Percentiles rank a stretch among this genome's conserved stretches.
Evolutionary conservation across 2,888 invertebrate species (phyloP).

Genomic region (Platycnemis pennipes): DNA sequence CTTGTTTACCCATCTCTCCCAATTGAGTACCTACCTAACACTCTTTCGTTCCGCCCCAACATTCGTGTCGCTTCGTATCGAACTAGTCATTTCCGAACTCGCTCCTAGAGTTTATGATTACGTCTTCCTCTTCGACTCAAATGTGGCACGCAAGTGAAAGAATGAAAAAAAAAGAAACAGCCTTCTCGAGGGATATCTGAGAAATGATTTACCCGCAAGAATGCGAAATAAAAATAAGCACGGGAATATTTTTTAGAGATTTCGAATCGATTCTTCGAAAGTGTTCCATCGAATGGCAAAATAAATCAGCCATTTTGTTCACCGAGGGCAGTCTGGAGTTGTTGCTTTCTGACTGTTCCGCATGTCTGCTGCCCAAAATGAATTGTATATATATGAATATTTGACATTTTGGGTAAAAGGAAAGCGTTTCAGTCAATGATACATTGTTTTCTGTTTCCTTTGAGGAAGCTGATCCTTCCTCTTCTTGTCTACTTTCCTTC

Average conservation of each 20-base stretch:
- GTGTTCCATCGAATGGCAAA: background rate
- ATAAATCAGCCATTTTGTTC: background rate
- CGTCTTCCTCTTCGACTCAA: constrained; percentile 54
- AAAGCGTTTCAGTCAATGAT: background rate
- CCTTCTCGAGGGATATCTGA: background rate
- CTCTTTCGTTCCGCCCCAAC: constrained; percentile 5
- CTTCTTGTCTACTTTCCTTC: background rate
- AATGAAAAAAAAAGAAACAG: background rate
- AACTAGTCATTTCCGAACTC: constrained; percentile 66
- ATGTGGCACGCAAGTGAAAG: constrained; percentile 54
- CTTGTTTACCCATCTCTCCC: background rate
- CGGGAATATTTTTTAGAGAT: no score
- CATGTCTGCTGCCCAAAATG: background rate
- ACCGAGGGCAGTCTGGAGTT: background rate
- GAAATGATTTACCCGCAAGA: background rate
- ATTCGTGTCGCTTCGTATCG: constrained; percentile 54
- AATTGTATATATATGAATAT: constrained; percentile 8
- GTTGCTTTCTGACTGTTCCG: background rate
- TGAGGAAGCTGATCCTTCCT: background rate
- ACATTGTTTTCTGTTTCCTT: background rate
- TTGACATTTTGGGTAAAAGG: background rate
- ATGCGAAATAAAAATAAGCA: background rate
- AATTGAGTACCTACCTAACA: background rate
- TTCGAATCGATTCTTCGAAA: background rate
- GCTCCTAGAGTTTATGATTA: constrained; percentile 37